These are phyloP conservation scores for Drosophila kepulauana DNA, from an alignment of 1,140 invertebrate genomes.

Conservation along the genomic window DNA sequence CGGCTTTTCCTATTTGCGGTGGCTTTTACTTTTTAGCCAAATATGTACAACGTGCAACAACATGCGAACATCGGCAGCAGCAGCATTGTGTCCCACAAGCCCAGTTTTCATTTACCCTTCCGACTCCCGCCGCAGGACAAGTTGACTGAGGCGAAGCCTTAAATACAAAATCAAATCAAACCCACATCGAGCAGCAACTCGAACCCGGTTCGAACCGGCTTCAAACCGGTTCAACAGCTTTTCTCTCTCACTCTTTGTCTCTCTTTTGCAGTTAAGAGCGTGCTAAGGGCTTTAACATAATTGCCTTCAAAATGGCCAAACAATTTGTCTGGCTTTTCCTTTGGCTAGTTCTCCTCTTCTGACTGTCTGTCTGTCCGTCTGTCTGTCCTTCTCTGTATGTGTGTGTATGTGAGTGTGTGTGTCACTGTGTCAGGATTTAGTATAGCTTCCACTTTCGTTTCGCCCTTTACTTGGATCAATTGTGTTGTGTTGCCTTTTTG, in stretches of 20 bases:
- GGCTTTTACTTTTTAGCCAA: conserved; percentile 49
- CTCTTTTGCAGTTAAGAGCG: conserved; percentile 32
- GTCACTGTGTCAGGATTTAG: conserved; percentile 8
- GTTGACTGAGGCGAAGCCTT: neutral
- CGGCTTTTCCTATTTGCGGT: conserved; percentile 33
- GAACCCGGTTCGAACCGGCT: conserved; percentile 35
- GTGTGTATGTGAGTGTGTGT: conserved; percentile 5
- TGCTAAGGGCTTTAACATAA: conserved; percentile 36
- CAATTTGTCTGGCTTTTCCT: conserved; percentile 46
- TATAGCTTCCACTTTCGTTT: neutral
- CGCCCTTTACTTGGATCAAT: conserved; percentile 7
- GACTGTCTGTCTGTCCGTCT: neutral
- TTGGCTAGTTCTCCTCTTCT: conserved; percentile 3
- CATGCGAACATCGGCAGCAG: neutral
- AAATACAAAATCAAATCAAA: neutral
- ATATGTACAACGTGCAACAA: conserved; percentile 9
- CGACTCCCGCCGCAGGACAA: conserved; percentile 8
- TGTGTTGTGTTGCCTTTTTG: conserved; percentile 15
- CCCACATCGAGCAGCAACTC: conserved; percentile 21
- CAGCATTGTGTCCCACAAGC: conserved; percentile 2
- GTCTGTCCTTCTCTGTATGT: neutral
- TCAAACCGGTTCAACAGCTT: conserved; percentile 21
- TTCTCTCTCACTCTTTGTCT: neutral
- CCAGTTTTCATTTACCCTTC: neutral
- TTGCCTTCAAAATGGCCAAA: conserved; percentile 40